A percentile compares a stretch with the other conserved stretches of the same genome.
Evolutionary conservation across 2,113 vertebrate species (phyloP).

Genomic region (Varanus komodoensis): DNA sequence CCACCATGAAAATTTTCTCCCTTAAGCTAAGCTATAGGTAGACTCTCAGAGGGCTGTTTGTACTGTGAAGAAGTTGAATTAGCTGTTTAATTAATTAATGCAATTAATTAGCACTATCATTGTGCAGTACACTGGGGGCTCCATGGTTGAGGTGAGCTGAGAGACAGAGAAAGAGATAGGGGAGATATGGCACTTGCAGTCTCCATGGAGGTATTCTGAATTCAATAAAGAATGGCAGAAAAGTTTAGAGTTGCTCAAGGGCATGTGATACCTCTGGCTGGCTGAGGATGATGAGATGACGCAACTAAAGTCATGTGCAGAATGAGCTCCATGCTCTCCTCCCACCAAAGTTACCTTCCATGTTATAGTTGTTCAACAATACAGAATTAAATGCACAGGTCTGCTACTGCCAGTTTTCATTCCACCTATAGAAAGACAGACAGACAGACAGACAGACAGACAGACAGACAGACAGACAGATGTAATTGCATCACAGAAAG

Average conservation of each 20-base stretch:
- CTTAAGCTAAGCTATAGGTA: slow-evolving; percentile 25
- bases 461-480: too few species aligned
- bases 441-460: too few species aligned
- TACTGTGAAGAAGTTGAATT: not conserved
- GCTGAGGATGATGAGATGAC: not conserved
- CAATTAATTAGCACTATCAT: not conserved
- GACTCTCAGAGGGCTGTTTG: not conserved
- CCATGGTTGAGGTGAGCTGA: too few species aligned
- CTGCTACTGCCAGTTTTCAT: not conserved
- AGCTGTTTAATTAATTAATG: slow-evolving; percentile 31
- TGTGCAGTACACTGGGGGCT: not conserved
- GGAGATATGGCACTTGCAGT: not conserved
- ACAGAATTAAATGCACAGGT: not conserved
- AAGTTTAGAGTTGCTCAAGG: not conserved
- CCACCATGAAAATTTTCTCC: not conserved
- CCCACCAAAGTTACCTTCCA: too few species aligned
- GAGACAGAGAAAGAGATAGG: too few species aligned
- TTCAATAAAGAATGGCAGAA: not conserved
- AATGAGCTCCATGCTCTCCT: not conserved
- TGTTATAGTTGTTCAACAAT: too few species aligned
- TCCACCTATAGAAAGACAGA: too few species aligned
- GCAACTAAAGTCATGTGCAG: not conserved
- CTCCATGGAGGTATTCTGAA: not conserved
- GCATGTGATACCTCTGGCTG: not conserved
- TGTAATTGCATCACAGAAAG: not conserved